Conservation (phyloP, 1,140 invertebrate species). For the Andricus grossulariae region DNA sequence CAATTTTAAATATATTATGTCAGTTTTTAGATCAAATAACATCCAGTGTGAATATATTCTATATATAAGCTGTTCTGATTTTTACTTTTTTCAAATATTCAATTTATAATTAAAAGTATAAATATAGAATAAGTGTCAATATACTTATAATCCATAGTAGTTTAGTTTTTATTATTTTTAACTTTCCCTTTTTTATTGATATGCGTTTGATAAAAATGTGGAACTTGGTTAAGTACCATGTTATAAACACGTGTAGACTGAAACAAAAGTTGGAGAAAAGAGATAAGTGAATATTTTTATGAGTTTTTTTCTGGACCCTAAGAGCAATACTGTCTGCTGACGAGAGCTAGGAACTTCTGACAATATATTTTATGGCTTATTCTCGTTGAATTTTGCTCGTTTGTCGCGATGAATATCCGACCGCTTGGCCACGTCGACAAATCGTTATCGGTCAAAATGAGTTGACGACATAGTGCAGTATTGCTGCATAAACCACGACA, state of each 20-base stretch:
- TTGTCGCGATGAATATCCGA: neutral
- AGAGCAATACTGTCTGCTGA: neutral
- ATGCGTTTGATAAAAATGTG: neutral
- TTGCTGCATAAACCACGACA: neutral
- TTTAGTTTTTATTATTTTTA: no score
- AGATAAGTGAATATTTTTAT: neutral
- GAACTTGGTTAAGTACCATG: neutral
- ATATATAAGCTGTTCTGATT: no score
- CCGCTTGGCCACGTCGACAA: constrained; percentile 4
- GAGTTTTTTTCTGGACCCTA: neutral
- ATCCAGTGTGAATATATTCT: no score
- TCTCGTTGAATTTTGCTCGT: constrained; percentile 3
- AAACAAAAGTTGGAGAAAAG: neutral
- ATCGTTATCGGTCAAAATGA: constrained; percentile 10
- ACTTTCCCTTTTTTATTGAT: no score
- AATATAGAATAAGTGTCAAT: no score
- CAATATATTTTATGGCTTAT: neutral
- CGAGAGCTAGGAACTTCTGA: neutral
- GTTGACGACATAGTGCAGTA: neutral
- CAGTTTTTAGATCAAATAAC: no score
- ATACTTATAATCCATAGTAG: no score
- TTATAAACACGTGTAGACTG: neutral
- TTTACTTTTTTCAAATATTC: no score
- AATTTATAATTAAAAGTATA: no score
- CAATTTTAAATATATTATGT: no score